These are phyloP conservation scores for Melanocharis versteri DNA, from an alignment of 2,113 vertebrate species.

Conservation along the genomic window DNA sequence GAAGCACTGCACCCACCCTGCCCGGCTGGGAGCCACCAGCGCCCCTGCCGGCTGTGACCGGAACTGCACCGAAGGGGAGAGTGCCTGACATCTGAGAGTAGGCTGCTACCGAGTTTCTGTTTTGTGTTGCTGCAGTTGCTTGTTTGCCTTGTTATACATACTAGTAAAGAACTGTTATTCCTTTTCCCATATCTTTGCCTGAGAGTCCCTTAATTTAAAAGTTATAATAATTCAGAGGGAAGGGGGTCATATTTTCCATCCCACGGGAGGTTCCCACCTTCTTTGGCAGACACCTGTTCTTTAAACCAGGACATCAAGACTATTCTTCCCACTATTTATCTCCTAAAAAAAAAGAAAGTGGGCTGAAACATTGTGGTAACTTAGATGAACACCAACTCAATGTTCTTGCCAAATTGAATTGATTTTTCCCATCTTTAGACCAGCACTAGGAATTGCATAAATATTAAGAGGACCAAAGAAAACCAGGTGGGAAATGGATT, in stretches of 20 bases:
- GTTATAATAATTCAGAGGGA: not conserved
- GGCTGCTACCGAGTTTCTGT: accelerated
- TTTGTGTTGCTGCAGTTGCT: accelerated
- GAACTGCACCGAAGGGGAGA: no score
- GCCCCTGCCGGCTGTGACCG: accelerated
- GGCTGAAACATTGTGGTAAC: not conserved
- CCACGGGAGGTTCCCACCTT: accelerated
- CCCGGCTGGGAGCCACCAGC: not conserved
- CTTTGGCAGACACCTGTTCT: no score
- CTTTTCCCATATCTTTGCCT: not conserved
- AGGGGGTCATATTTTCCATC: not conserved
- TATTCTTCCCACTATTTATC: not conserved
- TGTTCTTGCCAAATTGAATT: not conserved
- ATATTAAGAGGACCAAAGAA: not conserved
- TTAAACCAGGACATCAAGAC: not conserved
- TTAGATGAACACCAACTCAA: not conserved
- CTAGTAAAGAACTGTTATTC: not conserved
- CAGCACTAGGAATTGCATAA: not conserved
- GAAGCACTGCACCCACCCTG: accelerated
- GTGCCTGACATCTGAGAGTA: accelerated
- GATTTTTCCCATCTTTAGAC: not conserved
- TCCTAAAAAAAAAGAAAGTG: not conserved
- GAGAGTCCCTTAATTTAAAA: not conserved
- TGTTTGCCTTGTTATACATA: not conserved
- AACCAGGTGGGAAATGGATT: not conserved